Evolutionary conservation across 1,140 invertebrate species (phyloP).

Genomic region (Panagrolaimus sp.): DNA sequence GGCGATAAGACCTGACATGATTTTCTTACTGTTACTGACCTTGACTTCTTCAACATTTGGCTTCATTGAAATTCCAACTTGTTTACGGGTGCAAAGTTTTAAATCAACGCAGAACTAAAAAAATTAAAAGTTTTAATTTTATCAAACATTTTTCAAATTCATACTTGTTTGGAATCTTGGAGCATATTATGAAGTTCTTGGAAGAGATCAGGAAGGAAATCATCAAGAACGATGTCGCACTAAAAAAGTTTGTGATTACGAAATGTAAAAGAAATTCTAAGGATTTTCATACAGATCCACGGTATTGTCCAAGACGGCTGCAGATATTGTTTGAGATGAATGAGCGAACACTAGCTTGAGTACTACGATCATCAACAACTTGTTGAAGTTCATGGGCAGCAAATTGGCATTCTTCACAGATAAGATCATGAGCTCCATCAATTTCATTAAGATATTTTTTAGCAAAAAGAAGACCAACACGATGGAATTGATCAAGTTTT

Average conservation of each 20-base stretch:
- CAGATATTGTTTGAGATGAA: slow-evolving; percentile 48
- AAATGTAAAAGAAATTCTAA: background rate
- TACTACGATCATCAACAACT: slow-evolving; percentile 41
- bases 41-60: background rate
- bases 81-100: slow-evolving; percentile 40
- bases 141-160: background rate
- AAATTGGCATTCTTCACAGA: slow-evolving; percentile 57
- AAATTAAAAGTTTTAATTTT: slow-evolving; percentile 7
- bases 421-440: slow-evolving; percentile 37
- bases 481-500: slow-evolving; percentile 52
- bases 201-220: slow-evolving; percentile 52
- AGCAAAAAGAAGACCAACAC: slow-evolving; percentile 49
- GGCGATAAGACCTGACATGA: slow-evolving; percentile 22
- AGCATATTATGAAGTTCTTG: slow-evolving; percentile 46
- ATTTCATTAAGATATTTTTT: slow-evolving; percentile 36
- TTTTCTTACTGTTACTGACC: slow-evolving; percentile 8
- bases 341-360: slow-evolving; percentile 39
- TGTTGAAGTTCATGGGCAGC: slow-evolving; percentile 48
- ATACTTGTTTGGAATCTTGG: slow-evolving; percentile 30
- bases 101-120: slow-evolving; percentile 50
- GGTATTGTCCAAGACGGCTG: slow-evolving; percentile 40
- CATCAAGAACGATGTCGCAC: slow-evolving; percentile 51
- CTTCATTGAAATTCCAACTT: slow-evolving; percentile 19
- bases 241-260: slow-evolving; percentile 20
- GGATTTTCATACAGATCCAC: slow-evolving; percentile 24